Percentiles rank a stretch among this genome's conserved stretches.
Evolutionary conservation across 1,140 invertebrate species (phyloP).

Genomic region (Amphibalanus amphitrite): DNA sequence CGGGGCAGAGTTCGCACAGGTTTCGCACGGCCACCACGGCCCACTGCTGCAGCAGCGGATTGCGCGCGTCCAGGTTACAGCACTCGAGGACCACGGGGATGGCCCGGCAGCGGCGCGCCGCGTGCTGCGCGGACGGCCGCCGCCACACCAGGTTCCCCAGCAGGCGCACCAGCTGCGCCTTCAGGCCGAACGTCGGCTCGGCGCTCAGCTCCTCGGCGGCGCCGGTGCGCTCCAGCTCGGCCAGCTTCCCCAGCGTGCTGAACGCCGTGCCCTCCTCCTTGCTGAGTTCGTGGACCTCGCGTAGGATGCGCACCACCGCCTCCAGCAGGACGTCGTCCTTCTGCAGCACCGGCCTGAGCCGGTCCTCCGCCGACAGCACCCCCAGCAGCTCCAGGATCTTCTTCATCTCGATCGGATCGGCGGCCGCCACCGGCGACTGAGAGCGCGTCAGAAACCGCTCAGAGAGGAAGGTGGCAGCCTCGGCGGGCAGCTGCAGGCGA

Average conservation of each 20-base stretch:
- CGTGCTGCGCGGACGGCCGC: neutral
- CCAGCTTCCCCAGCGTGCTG: neutral
- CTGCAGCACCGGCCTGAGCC: neutral
- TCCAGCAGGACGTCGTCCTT: neutral
- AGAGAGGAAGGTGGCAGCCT: neutral
- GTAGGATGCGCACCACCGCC: neutral
- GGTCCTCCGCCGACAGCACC: neutral
- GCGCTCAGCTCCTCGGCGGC: neutral
- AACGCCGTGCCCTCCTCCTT: neutral
- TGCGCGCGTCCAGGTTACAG: slow-evolving; percentile 59
- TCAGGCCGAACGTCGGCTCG: neutral
- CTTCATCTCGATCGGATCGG: neutral
- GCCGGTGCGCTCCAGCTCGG: neutral
- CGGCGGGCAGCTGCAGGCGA: neutral
- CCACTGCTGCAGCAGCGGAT: slow-evolving; percentile 68
- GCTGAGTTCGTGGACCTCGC: neutral
- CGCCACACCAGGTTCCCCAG: neutral
- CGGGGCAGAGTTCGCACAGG: slow-evolving; percentile 47
- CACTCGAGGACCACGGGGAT: slow-evolving; percentile 56
- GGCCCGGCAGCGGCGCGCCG: slow-evolving; percentile 20
- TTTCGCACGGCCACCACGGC: slow-evolving; percentile 53
- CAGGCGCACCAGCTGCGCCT: neutral
- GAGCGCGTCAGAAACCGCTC: neutral
- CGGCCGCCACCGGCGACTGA: neutral
- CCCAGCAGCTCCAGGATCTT: neutral